A percentile compares a stretch with the other conserved stretches of the same genome.
Evolutionary conservation across 2,113 vertebrate genomes (phyloP).

Genomic region (Notechis scutatus): DNA sequence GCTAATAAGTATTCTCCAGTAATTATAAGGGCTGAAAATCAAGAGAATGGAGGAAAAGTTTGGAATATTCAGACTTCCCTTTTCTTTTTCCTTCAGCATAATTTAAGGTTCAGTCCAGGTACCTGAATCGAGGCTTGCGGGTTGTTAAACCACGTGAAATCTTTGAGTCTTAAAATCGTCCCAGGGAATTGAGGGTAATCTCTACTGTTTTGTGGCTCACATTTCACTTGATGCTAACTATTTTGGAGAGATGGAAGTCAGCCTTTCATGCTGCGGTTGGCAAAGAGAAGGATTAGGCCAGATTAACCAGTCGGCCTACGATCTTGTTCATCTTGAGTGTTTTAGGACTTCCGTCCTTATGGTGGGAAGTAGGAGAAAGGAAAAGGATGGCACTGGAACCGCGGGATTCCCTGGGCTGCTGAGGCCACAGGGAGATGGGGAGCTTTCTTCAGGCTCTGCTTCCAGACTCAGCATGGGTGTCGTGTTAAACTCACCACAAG

Average conservation of each 20-base stretch:
- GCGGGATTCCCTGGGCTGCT: not conserved
- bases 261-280: not conserved
- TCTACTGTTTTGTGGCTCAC: not conserved
- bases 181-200: not conserved
- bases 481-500: not conserved
- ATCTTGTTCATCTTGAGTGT: not conserved
- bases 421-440: not conserved
- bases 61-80: not conserved
- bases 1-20: accelerated
- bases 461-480: not conserved
- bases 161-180: not conserved
- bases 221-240: too few relatives aligned
- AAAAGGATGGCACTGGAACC: not conserved
- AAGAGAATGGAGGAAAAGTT: not conserved
- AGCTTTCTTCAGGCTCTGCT: not conserved
- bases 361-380: not conserved
- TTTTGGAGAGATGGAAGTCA: too few relatives aligned
- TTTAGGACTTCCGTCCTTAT: not conserved
- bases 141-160: not conserved
- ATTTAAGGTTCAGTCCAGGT: not conserved
- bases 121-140: too few relatives aligned
- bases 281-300: not conserved
- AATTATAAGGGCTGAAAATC: accelerated
- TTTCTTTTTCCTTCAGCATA: not conserved
- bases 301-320: not conserved